Conservation (phyloP, 2,113 vertebrate genomes). For the Hypocryptadius cinnamomeus region DNA sequence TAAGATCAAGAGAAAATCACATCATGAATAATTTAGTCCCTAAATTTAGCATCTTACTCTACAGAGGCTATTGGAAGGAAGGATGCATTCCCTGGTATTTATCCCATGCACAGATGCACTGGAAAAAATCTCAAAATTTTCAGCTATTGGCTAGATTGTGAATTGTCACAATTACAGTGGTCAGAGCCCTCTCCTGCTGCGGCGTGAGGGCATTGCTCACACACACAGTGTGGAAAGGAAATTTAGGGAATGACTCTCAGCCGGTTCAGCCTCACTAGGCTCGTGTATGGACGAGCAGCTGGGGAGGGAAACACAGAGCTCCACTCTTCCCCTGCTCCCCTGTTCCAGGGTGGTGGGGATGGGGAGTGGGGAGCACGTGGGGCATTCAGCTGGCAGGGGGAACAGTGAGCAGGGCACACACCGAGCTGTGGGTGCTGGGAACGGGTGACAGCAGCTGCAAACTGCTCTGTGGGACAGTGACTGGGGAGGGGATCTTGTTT, state of each 20-base stretch:
- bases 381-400: not conserved
- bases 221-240: accelerated
- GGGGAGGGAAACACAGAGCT: not conserved
- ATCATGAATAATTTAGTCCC: slow-evolving; percentile 42
- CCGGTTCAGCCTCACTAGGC: accelerated
- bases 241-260: accelerated
- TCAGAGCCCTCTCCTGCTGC: not conserved
- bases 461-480: not conserved
- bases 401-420: not conserved
- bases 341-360: accelerated
- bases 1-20: slow-evolving; percentile 24
- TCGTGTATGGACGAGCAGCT: accelerated
- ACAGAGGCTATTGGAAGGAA: not conserved
- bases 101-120: not conserved
- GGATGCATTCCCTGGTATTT: not conserved
- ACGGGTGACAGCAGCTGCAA: not conserved
- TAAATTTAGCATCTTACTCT: slow-evolving; percentile 10
- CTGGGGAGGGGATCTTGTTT: accelerated
- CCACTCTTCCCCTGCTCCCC: not conserved
- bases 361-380: not conserved
- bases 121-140: not conserved
- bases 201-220: not conserved
- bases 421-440: too few relatives aligned
- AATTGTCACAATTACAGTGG: not conserved
- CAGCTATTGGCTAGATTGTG: not conserved